A percentile compares a stretch with the other conserved stretches of the same genome.
These are phyloP conservation scores for Amphiprion percula DNA, from an alignment of 2,113 vertebrate genomes.

Conservation along the genomic window DNA sequence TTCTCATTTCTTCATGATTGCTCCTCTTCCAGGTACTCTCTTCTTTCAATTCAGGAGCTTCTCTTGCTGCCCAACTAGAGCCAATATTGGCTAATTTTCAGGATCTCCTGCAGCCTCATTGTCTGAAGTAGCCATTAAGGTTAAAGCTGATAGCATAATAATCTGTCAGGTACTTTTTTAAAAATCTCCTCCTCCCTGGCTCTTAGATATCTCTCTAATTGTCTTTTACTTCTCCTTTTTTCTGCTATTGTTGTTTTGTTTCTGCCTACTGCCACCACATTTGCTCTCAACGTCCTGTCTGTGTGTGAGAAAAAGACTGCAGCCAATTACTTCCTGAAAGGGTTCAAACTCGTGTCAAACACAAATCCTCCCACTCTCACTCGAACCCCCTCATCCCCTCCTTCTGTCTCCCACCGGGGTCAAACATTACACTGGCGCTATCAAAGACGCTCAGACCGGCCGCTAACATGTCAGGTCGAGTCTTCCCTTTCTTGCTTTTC, in stretches of 20 bases:
- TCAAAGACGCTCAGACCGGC: conserved; percentile 37
- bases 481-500: conserved; percentile 13
- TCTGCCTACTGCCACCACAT: background rate
- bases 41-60: background rate
- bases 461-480: conserved; percentile 26
- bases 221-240: background rate
- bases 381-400: background rate
- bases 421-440: conserved; percentile 25
- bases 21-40: background rate
- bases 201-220: background rate
- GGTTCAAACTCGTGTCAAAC: conserved; percentile 44
- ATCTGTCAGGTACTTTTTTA: background rate
- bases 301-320: conserved; percentile 10
- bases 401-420: conserved; percentile 22
- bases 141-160: background rate
- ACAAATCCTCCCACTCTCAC: conserved; percentile 12
- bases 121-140: conserved; percentile 24
- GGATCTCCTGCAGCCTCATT: background rate
- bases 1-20: background rate
- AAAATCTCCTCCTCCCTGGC: background rate
- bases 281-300: background rate
- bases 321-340: conserved; percentile 48
- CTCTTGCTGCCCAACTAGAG: background rate
- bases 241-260: background rate
- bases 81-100: conserved; percentile 15